Evolutionary conservation across 2,113 vertebrate species (phyloP).

Genomic region (Siniperca knerii): DNA sequence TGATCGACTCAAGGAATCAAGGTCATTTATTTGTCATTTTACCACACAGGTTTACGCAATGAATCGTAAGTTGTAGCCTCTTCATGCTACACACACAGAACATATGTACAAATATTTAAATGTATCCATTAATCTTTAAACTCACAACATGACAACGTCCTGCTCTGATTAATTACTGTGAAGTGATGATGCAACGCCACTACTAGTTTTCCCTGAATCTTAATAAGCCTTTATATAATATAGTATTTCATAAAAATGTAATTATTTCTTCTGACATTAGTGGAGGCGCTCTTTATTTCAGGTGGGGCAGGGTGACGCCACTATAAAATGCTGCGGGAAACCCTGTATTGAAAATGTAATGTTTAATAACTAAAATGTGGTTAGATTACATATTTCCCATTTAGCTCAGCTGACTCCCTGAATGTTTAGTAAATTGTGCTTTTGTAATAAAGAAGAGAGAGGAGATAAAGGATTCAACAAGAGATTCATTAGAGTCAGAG

Average conservation of each 20-base stretch:
- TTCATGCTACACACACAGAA: too few relatives aligned
- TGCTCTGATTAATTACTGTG: background rate
- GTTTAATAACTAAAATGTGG: background rate
- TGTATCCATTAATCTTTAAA: background rate
- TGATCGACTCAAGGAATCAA: too few relatives aligned
- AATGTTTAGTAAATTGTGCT: background rate
- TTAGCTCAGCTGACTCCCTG: background rate
- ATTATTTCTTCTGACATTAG: background rate
- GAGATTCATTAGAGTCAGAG: background rate
- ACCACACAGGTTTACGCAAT: too few relatives aligned
- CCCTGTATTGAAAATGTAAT: background rate
- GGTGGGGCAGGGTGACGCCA: too few relatives aligned
- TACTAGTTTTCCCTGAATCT: background rate
- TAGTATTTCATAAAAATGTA: background rate
- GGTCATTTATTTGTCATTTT: too few relatives aligned
- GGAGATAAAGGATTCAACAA: background rate
- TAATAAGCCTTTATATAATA: background rate
- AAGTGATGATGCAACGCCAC: background rate
- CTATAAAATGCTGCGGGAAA: background rate
- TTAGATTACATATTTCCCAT: background rate
- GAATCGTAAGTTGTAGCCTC: too few relatives aligned
- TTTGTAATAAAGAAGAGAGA: slow-evolving; percentile 1
- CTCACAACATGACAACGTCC: background rate
- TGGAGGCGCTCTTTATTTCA: background rate
- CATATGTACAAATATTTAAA: too few relatives aligned